Conservation (phyloP, 2,113 vertebrate genomes). For the Panthera leo region DNA sequence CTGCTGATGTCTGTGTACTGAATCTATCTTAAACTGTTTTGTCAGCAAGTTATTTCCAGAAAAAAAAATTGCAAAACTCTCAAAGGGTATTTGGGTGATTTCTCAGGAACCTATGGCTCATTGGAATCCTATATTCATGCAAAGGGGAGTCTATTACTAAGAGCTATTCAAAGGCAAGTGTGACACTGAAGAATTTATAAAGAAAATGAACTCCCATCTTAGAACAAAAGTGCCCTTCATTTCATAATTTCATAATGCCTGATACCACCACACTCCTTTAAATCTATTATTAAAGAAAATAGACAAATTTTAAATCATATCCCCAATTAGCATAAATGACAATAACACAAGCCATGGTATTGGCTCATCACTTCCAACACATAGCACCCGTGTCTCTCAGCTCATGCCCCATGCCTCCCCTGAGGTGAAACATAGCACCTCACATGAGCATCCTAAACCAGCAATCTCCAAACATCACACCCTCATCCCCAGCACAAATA, state of each 20-base stretch:
- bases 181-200: neutral
- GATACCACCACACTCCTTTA: neutral
- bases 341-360: neutral
- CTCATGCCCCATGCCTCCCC: neutral
- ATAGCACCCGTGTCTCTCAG: neutral
- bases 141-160: conserved; percentile 48
- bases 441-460: neutral
- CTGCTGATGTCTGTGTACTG: neutral
- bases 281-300: neutral
- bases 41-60: neutral
- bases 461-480: neutral
- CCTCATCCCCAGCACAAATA: neutral
- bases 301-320: neutral
- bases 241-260: neutral
- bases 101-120: neutral
- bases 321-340: neutral
- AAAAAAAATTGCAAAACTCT: conserved; percentile 3
- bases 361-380: neutral
- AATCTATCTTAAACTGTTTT: neutral
- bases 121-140: neutral
- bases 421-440: neutral
- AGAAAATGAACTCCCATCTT: neutral
- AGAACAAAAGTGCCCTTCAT: conserved; percentile 7
- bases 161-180: conserved; percentile 51
- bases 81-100: neutral